A percentile compares a stretch with the other conserved stretches of the same genome.
phyloP scores from a whole-genome alignment of 2,797 vertebrate species.

The Sebastes goodei region DNA sequence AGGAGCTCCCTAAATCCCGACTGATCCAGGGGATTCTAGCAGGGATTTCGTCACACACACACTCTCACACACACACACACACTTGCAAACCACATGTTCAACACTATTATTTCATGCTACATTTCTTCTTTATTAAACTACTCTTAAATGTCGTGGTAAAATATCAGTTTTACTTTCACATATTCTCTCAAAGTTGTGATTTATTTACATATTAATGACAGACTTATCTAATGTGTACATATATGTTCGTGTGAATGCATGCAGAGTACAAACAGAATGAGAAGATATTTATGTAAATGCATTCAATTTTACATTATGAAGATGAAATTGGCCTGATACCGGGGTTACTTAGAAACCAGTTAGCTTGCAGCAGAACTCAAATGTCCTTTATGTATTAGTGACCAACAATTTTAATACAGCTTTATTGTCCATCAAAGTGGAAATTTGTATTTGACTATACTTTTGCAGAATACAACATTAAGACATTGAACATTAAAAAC shows the following conservation, averaged over 20 bases:
- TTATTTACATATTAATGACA: neutral
- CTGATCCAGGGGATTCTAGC: constrained; percentile 72
- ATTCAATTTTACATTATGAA: neutral
- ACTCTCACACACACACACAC: constrained; percentile 22
- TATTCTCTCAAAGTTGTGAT: neutral
- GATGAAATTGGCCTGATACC: too few relatives aligned
- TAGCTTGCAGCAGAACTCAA: neutral
- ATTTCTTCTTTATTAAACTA: neutral
- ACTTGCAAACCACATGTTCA: constrained; percentile 21
- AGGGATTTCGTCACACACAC: constrained; percentile 58
- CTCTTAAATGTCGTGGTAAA: neutral
- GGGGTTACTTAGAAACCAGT: neutral
- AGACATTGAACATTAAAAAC: neutral
- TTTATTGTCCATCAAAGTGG: neutral
- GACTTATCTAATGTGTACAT: neutral
- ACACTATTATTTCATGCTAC: neutral
- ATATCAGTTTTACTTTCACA: neutral
- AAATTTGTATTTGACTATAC: neutral
- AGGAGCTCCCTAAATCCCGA: constrained; percentile 75
- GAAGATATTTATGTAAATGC: neutral
- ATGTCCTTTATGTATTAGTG: neutral
- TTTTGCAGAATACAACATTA: neutral
- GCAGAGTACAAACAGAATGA: neutral
- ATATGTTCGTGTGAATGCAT: neutral
- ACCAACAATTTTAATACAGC: neutral